Percentiles rank a stretch among this genome's conserved stretches.
Evolutionary conservation across 2,113 vertebrate species (phyloP).

Genomic region (Oryzias melastigma): DNA sequence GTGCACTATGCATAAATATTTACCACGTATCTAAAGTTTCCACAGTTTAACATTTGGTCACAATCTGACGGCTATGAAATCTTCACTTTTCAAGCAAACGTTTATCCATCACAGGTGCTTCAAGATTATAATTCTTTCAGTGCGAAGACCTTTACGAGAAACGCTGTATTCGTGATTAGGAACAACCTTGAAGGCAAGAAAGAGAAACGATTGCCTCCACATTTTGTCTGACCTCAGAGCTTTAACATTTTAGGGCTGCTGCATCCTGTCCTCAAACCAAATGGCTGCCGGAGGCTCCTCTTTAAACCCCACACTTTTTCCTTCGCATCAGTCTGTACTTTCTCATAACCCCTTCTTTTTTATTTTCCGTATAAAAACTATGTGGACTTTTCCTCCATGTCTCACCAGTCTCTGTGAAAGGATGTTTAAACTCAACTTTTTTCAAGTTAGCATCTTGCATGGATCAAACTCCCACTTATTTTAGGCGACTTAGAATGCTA

Average conservation of each 20-base stretch:
- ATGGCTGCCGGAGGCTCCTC: constrained; percentile 32
- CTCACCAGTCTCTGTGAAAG: too few species aligned
- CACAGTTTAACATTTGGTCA: too few species aligned
- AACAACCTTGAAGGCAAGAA: constrained; percentile 31
- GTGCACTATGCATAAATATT: too few species aligned
- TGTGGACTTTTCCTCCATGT: constrained; percentile 8
- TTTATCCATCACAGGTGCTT: neutral
- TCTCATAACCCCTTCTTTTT: constrained; percentile 32
- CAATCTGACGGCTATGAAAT: too few species aligned
- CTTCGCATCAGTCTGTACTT: constrained; percentile 40
- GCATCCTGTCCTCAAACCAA: constrained; percentile 32
- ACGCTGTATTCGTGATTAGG: neutral
- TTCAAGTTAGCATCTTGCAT: too few species aligned
- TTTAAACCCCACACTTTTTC: constrained; percentile 33
- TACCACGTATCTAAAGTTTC: too few species aligned
- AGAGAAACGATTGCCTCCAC: constrained; percentile 43
- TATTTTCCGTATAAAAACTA: constrained; percentile 36
- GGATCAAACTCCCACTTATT: too few species aligned
- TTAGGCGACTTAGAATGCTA: too few species aligned
- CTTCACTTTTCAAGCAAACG: too few species aligned
- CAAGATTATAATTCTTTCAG: constrained; percentile 11
- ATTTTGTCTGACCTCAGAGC: constrained; percentile 51
- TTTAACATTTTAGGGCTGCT: constrained; percentile 20
- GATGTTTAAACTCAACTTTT: too few species aligned
- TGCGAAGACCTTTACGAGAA: constrained; percentile 8